Conservation (phyloP, 2,797 vertebrate genomes). For the Neomorphus geoffroyi region DNA sequence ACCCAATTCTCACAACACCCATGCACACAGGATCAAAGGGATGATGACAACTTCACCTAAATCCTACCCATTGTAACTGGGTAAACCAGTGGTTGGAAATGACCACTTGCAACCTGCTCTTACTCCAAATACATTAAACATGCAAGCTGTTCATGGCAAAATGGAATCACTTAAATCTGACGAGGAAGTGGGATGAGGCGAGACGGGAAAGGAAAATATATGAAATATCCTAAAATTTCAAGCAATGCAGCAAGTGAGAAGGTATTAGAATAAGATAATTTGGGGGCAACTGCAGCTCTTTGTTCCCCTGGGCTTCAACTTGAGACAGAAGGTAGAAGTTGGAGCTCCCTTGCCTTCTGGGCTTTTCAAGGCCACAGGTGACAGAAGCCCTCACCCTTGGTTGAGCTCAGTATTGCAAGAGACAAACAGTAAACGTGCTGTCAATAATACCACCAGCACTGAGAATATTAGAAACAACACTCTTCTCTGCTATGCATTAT, state of each 20-base stretch:
- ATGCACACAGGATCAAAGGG: rapidly evolving
- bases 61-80: neutral
- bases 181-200: neutral
- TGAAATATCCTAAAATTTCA: neutral
- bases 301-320: neutral
- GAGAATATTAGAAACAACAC: neutral
- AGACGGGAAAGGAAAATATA: neutral
- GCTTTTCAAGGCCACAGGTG: neutral
- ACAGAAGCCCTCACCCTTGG: neutral
- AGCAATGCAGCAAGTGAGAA: neutral
- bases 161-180: neutral
- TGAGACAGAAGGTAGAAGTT: neutral
- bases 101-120: neutral
- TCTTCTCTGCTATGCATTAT: neutral
- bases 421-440: neutral
- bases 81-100: neutral
- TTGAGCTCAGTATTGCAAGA: rapidly evolving
- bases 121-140: neutral
- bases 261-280: neutral
- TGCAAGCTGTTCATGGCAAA: neutral
- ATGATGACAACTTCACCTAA: neutral
- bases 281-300: neutral
- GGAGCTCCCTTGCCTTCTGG: neutral
- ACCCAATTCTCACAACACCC: rapidly evolving
- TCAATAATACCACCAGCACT: neutral